These are phyloP conservation scores for Caenorhabditis inopinata DNA, from an alignment of 1,140 invertebrate genomes.

Conservation along the genomic window DNA sequence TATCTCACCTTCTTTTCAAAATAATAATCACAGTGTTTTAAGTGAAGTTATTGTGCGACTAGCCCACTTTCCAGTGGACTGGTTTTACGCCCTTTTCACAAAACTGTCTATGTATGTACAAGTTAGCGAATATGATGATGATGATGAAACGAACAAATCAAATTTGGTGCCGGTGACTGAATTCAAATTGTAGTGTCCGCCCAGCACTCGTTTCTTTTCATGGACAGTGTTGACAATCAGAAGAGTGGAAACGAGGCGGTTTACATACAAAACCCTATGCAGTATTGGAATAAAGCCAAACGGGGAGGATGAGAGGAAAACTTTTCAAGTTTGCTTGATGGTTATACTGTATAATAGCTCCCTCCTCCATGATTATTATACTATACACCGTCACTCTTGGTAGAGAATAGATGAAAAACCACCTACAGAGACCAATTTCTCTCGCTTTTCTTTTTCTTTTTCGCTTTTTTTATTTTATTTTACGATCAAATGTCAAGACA, in stretches of 20 bases:
- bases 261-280: background rate
- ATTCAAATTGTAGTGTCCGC: constrained; percentile 10
- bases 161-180: constrained; percentile 29
- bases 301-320: background rate
- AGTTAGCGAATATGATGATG: background rate
- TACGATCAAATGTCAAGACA: constrained; percentile 34
- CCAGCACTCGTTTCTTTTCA: background rate
- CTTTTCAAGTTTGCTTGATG: background rate
- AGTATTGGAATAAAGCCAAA: background rate
- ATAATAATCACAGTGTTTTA: background rate
- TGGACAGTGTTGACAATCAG: background rate
- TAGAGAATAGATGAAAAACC: background rate
- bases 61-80: background rate
- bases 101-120: constrained; percentile 26
- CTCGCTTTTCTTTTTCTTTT: background rate
- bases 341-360: background rate
- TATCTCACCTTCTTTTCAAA: background rate
- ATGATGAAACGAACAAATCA: background rate
- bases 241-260: background rate
- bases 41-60: background rate
- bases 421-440: background rate
- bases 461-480: constrained; percentile 22
- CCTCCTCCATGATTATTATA: background rate
- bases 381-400: background rate
- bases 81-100: background rate